These are phyloP conservation scores for Varroa destructor DNA, from an alignment of 1,140 invertebrate species.

Conservation along the genomic window DNA sequence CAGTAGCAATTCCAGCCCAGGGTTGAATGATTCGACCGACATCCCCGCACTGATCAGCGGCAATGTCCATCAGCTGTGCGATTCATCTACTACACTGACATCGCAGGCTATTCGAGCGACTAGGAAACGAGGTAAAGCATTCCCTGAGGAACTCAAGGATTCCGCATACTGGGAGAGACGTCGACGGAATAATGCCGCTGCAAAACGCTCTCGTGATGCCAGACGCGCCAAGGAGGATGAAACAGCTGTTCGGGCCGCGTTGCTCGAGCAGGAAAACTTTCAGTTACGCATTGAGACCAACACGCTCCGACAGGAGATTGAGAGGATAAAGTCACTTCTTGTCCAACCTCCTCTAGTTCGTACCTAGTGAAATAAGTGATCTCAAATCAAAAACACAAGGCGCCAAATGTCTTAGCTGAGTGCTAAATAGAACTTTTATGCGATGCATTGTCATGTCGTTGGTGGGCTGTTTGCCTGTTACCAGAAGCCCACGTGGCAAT, in stretches of 20 bases:
- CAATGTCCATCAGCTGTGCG: too few relatives aligned
- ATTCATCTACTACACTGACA: too few relatives aligned
- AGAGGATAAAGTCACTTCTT: too few relatives aligned
- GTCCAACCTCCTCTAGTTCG: too few relatives aligned
- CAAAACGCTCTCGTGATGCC: slow-evolving; percentile 79
- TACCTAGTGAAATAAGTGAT: too few relatives aligned
- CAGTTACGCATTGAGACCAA: slow-evolving; percentile 51
- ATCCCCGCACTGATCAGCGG: not conserved
- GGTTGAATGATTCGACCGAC: not conserved
- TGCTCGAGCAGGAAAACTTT: slow-evolving; percentile 65
- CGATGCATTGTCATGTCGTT: too few relatives aligned
- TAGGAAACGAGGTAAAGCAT: not conserved
- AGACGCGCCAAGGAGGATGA: slow-evolving; percentile 78
- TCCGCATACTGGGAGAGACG: slow-evolving; percentile 70
- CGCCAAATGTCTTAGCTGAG: too few relatives aligned
- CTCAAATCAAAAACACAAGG: too few relatives aligned
- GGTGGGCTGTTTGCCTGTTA: too few relatives aligned
- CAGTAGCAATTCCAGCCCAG: not conserved
- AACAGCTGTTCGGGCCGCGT: slow-evolving; percentile 70
- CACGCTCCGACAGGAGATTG: too few relatives aligned
- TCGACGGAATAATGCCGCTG: slow-evolving; percentile 85
- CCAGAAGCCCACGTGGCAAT: too few relatives aligned
- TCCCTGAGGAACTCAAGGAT: slow-evolving; percentile 49
- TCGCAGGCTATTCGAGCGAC: not conserved
- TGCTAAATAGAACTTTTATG: too few relatives aligned